Conservation (phyloP, 2,888 invertebrate genomes). For the Archaeoteleia sp. region DNA sequence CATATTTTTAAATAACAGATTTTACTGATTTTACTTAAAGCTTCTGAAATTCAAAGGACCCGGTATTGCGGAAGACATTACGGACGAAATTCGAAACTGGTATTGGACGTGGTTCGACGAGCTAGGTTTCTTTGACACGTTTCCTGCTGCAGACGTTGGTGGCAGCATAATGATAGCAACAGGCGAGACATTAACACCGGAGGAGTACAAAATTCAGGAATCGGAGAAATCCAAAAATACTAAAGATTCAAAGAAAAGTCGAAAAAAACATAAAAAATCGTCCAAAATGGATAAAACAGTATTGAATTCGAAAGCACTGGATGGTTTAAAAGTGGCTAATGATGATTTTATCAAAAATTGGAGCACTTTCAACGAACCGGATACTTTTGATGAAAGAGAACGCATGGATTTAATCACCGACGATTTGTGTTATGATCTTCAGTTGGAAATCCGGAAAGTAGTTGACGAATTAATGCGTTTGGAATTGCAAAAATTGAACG, state of each 20-base stretch:
- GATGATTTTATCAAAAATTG: conserved; percentile 70
- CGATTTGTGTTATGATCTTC: conserved; percentile 80
- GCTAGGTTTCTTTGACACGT: conserved; percentile 81
- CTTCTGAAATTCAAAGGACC: conserved; percentile 66
- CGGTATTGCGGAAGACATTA: conserved; percentile 84
- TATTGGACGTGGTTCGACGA: conserved; percentile 80
- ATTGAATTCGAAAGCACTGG: conserved; percentile 65
- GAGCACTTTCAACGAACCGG: conserved; percentile 77
- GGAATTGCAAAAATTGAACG: conserved; percentile 77
- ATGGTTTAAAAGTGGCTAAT: conserved; percentile 52
- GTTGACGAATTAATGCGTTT: conserved; percentile 83
- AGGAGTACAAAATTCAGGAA: too few relatives aligned
- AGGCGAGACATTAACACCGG: conserved; percentile 79
- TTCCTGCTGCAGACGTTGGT: conserved; percentile 83
- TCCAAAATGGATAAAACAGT: conserved; percentile 39
- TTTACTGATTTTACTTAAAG: too few relatives aligned
- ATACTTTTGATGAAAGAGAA: conserved; percentile 79
- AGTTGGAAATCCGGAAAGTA: conserved; percentile 80
- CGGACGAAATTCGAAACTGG: conserved; percentile 86
- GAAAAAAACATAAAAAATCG: conserved; percentile 30
- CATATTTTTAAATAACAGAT: conserved; percentile 7
- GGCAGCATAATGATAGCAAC: conserved; percentile 80
- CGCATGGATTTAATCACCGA: conserved; percentile 81
- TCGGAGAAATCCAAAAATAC: conserved; percentile 47
- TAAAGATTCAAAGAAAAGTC: conserved; percentile 37